Conservation (phyloP, 2,888 invertebrate species). For the Drosophila borealis region DNA sequence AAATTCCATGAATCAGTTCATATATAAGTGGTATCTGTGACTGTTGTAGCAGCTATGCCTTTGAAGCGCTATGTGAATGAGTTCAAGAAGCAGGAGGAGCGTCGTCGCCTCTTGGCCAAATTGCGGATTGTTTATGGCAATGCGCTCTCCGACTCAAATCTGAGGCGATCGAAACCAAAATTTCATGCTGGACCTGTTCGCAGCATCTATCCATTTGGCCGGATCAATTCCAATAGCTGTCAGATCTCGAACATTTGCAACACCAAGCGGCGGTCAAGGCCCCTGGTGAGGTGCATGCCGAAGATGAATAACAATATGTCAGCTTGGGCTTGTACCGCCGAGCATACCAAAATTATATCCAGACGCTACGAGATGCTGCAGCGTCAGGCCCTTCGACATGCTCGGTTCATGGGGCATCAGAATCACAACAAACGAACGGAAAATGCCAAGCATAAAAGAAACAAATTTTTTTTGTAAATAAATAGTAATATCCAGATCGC, state of each 20-base stretch:
- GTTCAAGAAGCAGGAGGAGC: slow-evolving; percentile 1
- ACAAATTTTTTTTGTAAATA: background rate
- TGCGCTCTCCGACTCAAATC: slow-evolving; percentile 41
- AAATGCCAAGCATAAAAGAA: too few relatives aligned
- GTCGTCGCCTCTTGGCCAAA: slow-evolving; percentile 35
- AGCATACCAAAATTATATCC: background rate
- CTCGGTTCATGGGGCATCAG: background rate
- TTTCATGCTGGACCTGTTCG: slow-evolving; percentile 3
- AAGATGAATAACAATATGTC: background rate
- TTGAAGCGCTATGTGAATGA: slow-evolving; percentile 7
- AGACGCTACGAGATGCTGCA: slow-evolving; percentile 39
- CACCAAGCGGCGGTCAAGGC: background rate
- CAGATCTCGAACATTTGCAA: slow-evolving; percentile 8
- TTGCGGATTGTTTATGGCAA: slow-evolving; percentile 53
- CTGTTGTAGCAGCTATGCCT: slow-evolving; percentile 17
- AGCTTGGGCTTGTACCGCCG: background rate
- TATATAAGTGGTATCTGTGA: too few relatives aligned
- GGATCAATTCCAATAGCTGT: slow-evolving; percentile 37
- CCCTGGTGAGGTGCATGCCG: background rate
- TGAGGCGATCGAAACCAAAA: background rate
- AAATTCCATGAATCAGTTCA: background rate
- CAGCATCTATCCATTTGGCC: slow-evolving; percentile 6
- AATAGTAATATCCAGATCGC: background rate
- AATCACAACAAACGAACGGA: background rate
- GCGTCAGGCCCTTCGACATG: slow-evolving; percentile 21